phyloP scores from a whole-genome alignment of 2,113 vertebrate genomes.

The Sphaerodactylus townsendi region DNA sequence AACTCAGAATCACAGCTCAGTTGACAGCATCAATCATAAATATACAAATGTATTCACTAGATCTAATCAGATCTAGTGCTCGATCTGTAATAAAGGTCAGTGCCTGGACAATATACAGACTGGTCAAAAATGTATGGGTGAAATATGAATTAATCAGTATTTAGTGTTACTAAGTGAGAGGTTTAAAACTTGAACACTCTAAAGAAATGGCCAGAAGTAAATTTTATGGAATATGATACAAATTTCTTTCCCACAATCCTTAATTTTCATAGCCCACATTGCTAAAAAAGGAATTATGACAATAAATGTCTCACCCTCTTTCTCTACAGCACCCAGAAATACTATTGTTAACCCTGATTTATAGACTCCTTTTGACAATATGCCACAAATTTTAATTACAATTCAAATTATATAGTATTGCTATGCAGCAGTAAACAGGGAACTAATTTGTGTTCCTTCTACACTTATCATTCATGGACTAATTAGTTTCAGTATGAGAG shows the following conservation, averaged over 20 bases:
- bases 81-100: neutral
- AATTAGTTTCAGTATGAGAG: conserved; percentile 82
- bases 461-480: conserved; percentile 80
- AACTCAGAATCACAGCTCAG: neutral
- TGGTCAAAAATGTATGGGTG: neutral
- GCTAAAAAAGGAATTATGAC: neutral
- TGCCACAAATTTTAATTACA: conserved; percentile 82
- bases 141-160: neutral
- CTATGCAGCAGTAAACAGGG: conserved; percentile 82
- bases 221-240: neutral
- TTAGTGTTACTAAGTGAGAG: no score
- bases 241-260: neutral
- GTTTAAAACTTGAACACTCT: conserved; percentile 27
- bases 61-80: neutral
- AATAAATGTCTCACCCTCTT: conserved; percentile 62
- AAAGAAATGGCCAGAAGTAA: neutral
- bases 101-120: neutral
- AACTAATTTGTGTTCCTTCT: conserved; percentile 80
- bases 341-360: conserved; percentile 67
- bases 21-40: neutral
- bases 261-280: neutral
- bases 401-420: conserved; percentile 74
- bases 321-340: conserved; percentile 63
- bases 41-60: neutral
- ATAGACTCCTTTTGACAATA: conserved; percentile 69